phyloP scores from a whole-genome alignment of 2,888 invertebrate species.

The Eupelmus urozonus region DNA sequence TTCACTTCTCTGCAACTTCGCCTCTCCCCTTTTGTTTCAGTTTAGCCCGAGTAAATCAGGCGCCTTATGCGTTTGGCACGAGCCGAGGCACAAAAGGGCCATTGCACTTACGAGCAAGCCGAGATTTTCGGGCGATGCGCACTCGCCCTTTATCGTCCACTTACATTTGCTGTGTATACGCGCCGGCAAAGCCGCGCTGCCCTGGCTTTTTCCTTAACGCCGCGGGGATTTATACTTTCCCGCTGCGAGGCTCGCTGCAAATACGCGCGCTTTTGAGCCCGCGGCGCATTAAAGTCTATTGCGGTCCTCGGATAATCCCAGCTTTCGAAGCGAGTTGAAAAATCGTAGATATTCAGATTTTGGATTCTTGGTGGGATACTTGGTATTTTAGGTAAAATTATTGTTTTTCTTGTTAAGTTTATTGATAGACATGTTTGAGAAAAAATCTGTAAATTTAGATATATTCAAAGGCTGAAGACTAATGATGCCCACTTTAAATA shows the following conservation, averaged over 20 bases:
- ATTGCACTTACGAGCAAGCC: slow-evolving; percentile 58
- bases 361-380: too few relatives aligned
- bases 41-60: slow-evolving; percentile 60
- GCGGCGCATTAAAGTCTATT: slow-evolving; percentile 2
- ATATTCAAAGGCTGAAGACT: too few relatives aligned
- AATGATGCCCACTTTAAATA: too few relatives aligned
- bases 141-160: slow-evolving; percentile 31
- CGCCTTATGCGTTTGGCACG: slow-evolving; percentile 62
- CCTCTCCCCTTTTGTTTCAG: slow-evolving; percentile 11
- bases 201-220: slow-evolving; percentile 20
- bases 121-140: neutral
- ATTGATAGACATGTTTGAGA: too few relatives aligned
- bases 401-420: too few relatives aligned
- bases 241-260: too few relatives aligned
- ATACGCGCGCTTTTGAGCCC: too few relatives aligned
- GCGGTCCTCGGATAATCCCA: neutral
- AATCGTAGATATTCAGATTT: too few relatives aligned
- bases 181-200: slow-evolving; percentile 19
- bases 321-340: too few relatives aligned
- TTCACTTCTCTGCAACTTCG: neutral
- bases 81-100: slow-evolving; percentile 56
- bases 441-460: too few relatives aligned
- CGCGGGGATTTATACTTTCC: slow-evolving; percentile 1
- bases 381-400: too few relatives aligned
- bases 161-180: slow-evolving; percentile 15